phyloP scores from a whole-genome alignment of 2,888 invertebrate species.

The Phalangium opilio region DNA sequence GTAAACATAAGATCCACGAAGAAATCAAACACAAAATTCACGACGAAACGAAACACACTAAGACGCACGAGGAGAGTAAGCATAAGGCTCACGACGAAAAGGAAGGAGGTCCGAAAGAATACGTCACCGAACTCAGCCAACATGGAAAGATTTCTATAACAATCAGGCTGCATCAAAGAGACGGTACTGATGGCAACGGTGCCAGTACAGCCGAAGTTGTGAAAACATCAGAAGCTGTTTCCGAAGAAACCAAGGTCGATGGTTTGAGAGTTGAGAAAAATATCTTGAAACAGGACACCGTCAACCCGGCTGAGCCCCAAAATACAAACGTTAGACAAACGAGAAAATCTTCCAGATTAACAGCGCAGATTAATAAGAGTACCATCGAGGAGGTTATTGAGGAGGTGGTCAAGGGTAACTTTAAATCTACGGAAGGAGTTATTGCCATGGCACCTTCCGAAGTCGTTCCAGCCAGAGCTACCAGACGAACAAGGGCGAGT shows the following conservation, averaged over 20 bases:
- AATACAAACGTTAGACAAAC: conserved; percentile 17
- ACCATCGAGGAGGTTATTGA: conserved; percentile 78
- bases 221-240: conserved; percentile 18
- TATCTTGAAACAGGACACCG: conserved; percentile 7
- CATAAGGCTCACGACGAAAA: background rate
- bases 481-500: conserved; percentile 16
- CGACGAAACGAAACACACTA: conserved; percentile 38
- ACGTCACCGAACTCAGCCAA: conserved; percentile 19
- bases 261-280: conserved; percentile 3
- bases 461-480: conserved; percentile 3
- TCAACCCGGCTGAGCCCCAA: conserved; percentile 4
- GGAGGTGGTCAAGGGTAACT: conserved; percentile 59
- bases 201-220: conserved; percentile 18
- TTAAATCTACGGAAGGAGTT: conserved; percentile 10
- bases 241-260: conserved; percentile 15
- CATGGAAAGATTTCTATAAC: conserved; percentile 21
- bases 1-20: conserved; percentile 8
- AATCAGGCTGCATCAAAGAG: conserved; percentile 19
- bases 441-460: conserved; percentile 2
- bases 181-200: conserved; percentile 16
- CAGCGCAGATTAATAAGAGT: conserved; percentile 42
- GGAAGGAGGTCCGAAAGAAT: conserved; percentile 10
- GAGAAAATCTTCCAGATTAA: conserved; percentile 22
- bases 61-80: conserved; percentile 21
- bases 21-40: conserved; percentile 2